Evolutionary conservation across 2,113 vertebrate genomes (phyloP).

Genomic region (Capreolus pygargus): DNA sequence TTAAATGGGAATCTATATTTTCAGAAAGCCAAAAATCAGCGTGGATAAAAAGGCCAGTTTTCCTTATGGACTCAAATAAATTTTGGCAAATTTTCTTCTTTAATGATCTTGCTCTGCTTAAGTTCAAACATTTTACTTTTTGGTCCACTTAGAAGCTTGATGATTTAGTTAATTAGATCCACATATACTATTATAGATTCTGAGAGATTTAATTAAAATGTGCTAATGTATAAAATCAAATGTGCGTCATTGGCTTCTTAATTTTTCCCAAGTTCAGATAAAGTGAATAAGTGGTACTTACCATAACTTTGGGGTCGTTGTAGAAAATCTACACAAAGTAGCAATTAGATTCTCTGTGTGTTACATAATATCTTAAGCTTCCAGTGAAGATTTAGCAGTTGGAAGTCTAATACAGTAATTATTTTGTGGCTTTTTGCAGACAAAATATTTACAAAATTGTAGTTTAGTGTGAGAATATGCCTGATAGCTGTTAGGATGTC

Average conservation of each 20-base stretch:
- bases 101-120: constrained; percentile 40
- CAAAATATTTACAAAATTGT: constrained; percentile 53
- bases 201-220: constrained; percentile 50
- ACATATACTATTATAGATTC: constrained; percentile 32
- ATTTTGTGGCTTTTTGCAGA: constrained; percentile 42
- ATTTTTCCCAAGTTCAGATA: constrained; percentile 49
- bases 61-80: neutral
- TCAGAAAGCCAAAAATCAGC: neutral
- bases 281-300: constrained; percentile 28
- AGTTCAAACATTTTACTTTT: constrained; percentile 18
- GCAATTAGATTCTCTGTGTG: constrained; percentile 43
- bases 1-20: neutral
- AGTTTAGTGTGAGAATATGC: constrained; percentile 32
- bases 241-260: constrained; percentile 29
- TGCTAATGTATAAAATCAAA: constrained; percentile 42
- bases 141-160: constrained; percentile 45
- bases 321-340: neutral
- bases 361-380: constrained; percentile 19
- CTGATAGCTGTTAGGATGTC: constrained; percentile 12
- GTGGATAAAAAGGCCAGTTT: neutral
- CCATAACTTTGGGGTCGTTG: neutral
- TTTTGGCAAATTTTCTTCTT: neutral
- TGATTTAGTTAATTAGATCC: constrained; percentile 56
- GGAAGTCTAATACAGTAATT: constrained; percentile 23
- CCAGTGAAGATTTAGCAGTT: neutral